Evolutionary conservation across 2,888 invertebrate genomes (phyloP).

Genomic region (Dysmachus trigonus): DNA sequence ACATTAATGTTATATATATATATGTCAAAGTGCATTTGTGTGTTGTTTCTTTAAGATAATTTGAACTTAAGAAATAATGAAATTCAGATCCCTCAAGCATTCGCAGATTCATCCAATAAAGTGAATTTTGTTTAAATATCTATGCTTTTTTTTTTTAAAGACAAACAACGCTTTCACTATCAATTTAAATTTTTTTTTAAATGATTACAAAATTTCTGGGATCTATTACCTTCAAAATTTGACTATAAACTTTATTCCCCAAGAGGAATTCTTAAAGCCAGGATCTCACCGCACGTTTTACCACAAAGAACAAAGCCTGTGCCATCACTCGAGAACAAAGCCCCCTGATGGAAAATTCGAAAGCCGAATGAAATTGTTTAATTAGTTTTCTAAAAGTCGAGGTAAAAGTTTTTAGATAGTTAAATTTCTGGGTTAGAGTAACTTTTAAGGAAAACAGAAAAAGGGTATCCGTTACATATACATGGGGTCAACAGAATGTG

Average conservation of each 20-base stretch:
- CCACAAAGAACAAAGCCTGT: neutral
- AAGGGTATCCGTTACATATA: neutral
- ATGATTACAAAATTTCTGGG: neutral
- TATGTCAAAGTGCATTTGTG: too few relatives aligned
- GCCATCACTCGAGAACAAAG: neutral
- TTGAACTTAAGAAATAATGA: too few relatives aligned
- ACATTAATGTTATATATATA: too few relatives aligned
- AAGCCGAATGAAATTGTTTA: neutral
- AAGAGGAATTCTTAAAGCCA: neutral
- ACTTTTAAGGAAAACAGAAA: neutral
- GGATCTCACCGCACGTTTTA: neutral
- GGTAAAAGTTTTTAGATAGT: neutral
- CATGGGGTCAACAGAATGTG: neutral
- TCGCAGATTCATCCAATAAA: too few relatives aligned
- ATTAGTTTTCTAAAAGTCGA: neutral
- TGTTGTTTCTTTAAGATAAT: too few relatives aligned
- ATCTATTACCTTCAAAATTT: neutral
- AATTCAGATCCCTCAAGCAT: too few relatives aligned
- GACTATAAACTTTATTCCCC: neutral
- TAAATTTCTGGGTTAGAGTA: neutral
- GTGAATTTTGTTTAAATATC: too few relatives aligned
- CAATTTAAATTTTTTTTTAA: neutral
- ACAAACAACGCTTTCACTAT: neutral
- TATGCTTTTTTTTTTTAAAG: neutral
- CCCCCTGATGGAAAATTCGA: neutral